phyloP scores from a whole-genome alignment of 2,113 vertebrate genomes.

The Ondatra zibethicus region DNA sequence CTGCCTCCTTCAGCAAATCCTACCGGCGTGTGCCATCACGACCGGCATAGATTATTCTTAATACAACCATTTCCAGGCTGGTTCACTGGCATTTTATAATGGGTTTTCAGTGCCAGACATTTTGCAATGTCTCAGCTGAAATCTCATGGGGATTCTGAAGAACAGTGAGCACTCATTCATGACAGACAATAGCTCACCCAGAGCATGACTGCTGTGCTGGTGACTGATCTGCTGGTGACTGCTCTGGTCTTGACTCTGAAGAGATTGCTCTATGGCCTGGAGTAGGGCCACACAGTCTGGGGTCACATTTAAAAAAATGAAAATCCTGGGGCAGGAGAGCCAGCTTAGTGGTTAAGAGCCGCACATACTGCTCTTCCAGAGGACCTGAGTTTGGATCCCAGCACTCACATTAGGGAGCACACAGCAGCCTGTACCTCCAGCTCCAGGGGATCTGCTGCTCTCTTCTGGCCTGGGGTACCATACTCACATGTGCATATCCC shows the following conservation, averaged over 20 bases:
- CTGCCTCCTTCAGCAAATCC: too few species aligned
- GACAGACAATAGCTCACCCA: background rate
- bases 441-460: background rate
- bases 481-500: background rate
- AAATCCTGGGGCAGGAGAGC: background rate
- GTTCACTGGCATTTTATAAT: background rate
- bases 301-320: background rate
- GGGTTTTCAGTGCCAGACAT: background rate
- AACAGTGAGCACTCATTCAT: background rate
- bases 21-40: too few species aligned
- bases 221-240: background rate
- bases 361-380: background rate
- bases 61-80: background rate
- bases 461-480: background rate
- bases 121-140: background rate
- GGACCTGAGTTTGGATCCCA: background rate
- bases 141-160: background rate
- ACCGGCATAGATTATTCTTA: background rate
- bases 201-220: background rate
- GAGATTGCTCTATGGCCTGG: background rate
- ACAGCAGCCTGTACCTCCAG: background rate
- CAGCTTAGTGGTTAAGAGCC: background rate
- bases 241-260: background rate
- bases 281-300: background rate
- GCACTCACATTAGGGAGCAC: background rate